Conservation (phyloP, 2,888 invertebrate genomes). For the Trichacis sp. region DNA sequence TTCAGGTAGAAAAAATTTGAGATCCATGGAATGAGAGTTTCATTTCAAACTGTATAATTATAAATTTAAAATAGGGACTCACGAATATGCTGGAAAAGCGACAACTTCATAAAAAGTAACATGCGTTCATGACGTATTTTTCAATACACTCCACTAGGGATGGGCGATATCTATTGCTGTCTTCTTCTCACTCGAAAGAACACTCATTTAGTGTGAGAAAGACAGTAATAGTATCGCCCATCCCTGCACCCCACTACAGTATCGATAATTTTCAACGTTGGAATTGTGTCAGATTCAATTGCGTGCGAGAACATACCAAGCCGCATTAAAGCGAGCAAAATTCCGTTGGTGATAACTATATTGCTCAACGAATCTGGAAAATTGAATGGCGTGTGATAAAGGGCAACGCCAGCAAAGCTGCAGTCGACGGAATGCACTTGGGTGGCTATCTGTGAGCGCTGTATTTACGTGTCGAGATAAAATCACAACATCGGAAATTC, state of each 20-base stretch:
- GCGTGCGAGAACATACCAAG: conserved; percentile 31
- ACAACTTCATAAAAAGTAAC: conserved; percentile 33
- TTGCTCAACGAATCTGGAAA: conserved; percentile 46
- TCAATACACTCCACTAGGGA: no score
- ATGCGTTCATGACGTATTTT: conserved; percentile 32
- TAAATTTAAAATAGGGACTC: no score
- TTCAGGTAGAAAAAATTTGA: no score
- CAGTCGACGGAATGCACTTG: conserved; percentile 17
- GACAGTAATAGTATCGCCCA: no score
- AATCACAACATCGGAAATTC: no score
- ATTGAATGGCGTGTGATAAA: conserved; percentile 39
- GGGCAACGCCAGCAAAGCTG: conserved; percentile 12
- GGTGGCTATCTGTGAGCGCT: conserved; percentile 26
- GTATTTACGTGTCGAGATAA: conserved; percentile 15
- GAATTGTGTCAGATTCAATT: conserved; percentile 42
- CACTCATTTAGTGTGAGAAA: no score
- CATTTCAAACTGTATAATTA: no score
- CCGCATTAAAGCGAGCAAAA: conserved; percentile 34
- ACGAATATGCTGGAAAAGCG: no score
- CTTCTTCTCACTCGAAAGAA: no score
- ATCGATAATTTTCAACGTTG: conserved; percentile 32
- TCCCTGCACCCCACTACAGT: no score
- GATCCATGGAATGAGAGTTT: no score
- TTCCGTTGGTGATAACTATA: conserved; percentile 44
- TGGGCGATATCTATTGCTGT: no score